phyloP scores from a whole-genome alignment of 2,113 vertebrate species.

The Aptenodytes patagonicus region DNA sequence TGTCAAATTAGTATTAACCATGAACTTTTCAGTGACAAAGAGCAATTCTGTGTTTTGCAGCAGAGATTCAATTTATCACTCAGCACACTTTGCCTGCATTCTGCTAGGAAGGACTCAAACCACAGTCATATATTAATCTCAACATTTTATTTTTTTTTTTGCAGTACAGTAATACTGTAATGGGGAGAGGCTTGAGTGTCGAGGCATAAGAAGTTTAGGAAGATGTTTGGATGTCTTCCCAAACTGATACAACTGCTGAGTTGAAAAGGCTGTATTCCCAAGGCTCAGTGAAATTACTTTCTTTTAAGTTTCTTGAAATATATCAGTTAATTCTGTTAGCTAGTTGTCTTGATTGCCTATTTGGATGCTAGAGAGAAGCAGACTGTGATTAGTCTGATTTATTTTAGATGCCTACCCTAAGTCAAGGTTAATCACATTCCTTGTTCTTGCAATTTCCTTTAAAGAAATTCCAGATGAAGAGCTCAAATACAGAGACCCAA shows the following conservation, averaged over 20 bases:
- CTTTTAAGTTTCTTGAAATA: neutral
- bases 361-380: constrained; percentile 9
- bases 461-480: neutral
- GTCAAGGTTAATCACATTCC: constrained; percentile 36
- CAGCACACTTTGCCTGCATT: neutral
- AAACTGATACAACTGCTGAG: neutral
- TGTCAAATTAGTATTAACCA: neutral
- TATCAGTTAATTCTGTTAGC: constrained; percentile 36
- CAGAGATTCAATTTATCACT: neutral
- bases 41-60: neutral
- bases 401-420: constrained; percentile 22
- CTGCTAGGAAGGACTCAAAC: neutral
- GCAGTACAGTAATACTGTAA: rapidly evolving
- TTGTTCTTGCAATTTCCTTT: neutral
- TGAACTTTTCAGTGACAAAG: neutral
- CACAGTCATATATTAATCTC: neutral
- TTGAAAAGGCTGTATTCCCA: neutral
- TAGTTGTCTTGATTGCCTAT: constrained; percentile 46
- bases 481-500: neutral
- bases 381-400: constrained; percentile 48
- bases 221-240: neutral
- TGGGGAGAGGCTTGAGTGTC: neutral
- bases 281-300: constrained; percentile 1
- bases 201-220: neutral
- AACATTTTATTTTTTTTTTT: neutral